Percentiles rank a stretch among this genome's conserved stretches.
Evolutionary conservation across 2,797 vertebrate genomes (phyloP).

Genomic region (Mustela erminea): DNA sequence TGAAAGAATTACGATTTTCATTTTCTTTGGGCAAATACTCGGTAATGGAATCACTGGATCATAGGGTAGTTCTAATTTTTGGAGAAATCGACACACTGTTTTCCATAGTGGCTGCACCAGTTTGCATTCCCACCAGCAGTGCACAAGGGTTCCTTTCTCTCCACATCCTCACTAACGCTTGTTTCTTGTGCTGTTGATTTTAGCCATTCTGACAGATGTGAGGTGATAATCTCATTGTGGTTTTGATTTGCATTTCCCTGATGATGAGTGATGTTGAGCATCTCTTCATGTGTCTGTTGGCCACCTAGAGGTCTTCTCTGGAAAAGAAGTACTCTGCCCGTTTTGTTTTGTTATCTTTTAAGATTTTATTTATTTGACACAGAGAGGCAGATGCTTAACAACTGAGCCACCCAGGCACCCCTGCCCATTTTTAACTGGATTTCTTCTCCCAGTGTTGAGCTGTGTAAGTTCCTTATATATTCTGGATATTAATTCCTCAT

Average conservation of each 20-base stretch:
- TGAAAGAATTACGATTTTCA: neutral
- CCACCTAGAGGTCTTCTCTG: neutral
- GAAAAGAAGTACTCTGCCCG: neutral
- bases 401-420: too few relatives aligned
- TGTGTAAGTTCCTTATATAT: neutral
- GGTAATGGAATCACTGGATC: neutral
- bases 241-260: neutral
- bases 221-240: neutral
- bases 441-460: neutral
- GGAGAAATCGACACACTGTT: neutral
- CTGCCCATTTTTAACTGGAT: neutral
- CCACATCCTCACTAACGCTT: neutral
- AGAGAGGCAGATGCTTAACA: too few relatives aligned
- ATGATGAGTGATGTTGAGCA: neutral
- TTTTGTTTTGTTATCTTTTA: too few relatives aligned
- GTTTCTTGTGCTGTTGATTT: neutral
- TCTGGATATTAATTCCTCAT: neutral
- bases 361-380: too few relatives aligned
- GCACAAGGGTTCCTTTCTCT: neutral
- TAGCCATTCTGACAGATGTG: neutral
- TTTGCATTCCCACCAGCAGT: neutral
- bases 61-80: neutral
- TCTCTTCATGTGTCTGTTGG: neutral
- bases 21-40: neutral
- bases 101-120: neutral